These are phyloP conservation scores for Podabrus alpinus DNA, from an alignment of 2,888 invertebrate genomes.

Conservation along the genomic window DNA sequence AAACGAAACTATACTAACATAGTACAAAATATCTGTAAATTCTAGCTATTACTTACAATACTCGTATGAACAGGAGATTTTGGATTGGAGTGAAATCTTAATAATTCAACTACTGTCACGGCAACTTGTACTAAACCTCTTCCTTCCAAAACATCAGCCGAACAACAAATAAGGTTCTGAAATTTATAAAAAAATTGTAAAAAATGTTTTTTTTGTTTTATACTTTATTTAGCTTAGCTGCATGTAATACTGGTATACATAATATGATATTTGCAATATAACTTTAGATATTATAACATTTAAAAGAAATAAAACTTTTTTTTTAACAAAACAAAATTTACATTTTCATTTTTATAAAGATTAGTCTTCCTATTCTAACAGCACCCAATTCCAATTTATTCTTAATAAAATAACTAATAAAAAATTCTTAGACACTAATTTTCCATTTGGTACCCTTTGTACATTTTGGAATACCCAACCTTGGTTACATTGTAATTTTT, in stretches of 20 bases:
- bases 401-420: neutral
- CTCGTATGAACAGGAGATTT: constrained; percentile 50
- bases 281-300: constrained; percentile 8
- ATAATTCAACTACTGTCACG: constrained; percentile 83
- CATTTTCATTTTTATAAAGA: neutral
- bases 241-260: constrained; percentile 22
- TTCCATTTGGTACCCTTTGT: constrained; percentile 19
- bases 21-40: constrained; percentile 8
- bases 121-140: constrained; percentile 86
- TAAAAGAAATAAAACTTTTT: constrained; percentile 9
- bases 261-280: neutral
- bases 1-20: neutral
- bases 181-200: constrained; percentile 47
- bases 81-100: constrained; percentile 66
- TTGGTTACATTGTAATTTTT: neutral
- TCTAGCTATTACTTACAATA: constrained; percentile 15
- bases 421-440: neutral
- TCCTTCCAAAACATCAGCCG: constrained; percentile 90
- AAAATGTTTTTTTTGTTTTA: neutral
- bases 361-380: neutral
- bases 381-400: neutral
- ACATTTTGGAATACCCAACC: constrained; percentile 9
- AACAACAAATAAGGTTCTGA: constrained; percentile 88
- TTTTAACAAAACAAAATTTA: constrained; percentile 15
- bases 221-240: constrained; percentile 17